Percentiles rank a stretch among this genome's conserved stretches.
phyloP scores from a whole-genome alignment of 2,888 invertebrate species.

The Isotomurus palustris region DNA sequence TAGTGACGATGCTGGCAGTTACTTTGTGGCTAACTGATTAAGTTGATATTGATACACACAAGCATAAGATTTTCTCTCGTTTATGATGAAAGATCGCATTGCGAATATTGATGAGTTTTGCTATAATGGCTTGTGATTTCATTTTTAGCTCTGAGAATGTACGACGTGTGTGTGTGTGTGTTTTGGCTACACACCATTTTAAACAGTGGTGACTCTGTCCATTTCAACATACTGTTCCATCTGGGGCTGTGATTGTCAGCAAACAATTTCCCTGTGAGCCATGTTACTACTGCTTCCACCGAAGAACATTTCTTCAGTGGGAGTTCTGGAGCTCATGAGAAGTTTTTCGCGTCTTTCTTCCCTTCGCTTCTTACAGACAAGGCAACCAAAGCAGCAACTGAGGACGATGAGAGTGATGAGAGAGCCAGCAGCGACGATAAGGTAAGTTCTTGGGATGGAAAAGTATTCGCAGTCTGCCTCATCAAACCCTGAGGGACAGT shows the following conservation, averaged over 20 bases:
- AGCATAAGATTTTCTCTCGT: too few relatives aligned
- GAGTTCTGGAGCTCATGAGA: slow-evolving; percentile 40
- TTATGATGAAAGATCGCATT: too few relatives aligned
- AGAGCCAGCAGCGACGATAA: slow-evolving; percentile 33
- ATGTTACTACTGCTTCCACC: slow-evolving; percentile 24
- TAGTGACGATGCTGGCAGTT: too few relatives aligned
- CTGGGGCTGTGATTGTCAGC: slow-evolving; percentile 41
- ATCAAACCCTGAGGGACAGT: slow-evolving; percentile 42
- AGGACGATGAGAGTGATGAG: slow-evolving; percentile 31
- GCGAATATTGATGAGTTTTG: too few relatives aligned
- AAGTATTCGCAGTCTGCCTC: slow-evolving; percentile 43
- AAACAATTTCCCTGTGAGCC: slow-evolving; percentile 36
- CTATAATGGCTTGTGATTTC: too few relatives aligned
- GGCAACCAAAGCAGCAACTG: slow-evolving; percentile 40
- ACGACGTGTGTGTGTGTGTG: too few relatives aligned
- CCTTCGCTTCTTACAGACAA: slow-evolving; percentile 34
- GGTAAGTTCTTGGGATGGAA: slow-evolving; percentile 37
- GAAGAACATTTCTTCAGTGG: slow-evolving; percentile 41
- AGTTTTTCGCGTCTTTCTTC: slow-evolving; percentile 33
- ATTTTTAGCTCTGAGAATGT: too few relatives aligned
- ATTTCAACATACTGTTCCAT: slow-evolving; percentile 43
- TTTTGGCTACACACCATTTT: slow-evolving; percentile 6
- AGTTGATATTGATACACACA: too few relatives aligned
- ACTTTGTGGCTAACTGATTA: too few relatives aligned
- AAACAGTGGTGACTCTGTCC: slow-evolving; percentile 39